phyloP scores from a whole-genome alignment of 2,888 invertebrate genomes.

The Limnephilus auricula region DNA sequence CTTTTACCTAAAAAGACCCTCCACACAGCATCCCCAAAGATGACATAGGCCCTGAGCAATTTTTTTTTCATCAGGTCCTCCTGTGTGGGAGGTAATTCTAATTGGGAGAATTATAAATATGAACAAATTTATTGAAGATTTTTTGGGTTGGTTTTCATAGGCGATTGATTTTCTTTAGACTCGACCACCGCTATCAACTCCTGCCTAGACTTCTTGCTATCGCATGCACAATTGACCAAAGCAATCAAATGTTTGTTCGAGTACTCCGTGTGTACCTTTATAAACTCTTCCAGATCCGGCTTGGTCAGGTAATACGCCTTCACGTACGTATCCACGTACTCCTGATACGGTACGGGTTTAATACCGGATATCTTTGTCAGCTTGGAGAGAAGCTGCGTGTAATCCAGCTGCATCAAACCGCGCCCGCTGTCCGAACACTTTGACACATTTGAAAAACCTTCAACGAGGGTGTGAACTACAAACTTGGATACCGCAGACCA shows the following conservation, averaged over 20 bases:
- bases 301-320: constrained; percentile 97
- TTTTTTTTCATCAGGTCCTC: no score
- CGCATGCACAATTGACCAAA: constrained; percentile 90
- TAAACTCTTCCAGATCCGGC: constrained; percentile 91
- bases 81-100: not conserved
- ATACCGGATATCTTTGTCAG: constrained; percentile 91
- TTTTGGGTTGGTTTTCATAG: constrained; percentile 26
- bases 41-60: no score
- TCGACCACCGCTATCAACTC: constrained; percentile 86
- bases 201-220: constrained; percentile 92
- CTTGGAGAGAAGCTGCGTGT: constrained; percentile 94
- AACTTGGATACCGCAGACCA: constrained; percentile 94
- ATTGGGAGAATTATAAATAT: not conserved
- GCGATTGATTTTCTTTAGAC: constrained; percentile 72
- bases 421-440: constrained; percentile 98
- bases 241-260: constrained; percentile 91
- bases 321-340: constrained; percentile 95
- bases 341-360: constrained; percentile 91
- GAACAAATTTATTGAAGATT: not conserved
- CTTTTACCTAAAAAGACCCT: no score
- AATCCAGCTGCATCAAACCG: constrained; percentile 98
- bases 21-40: no score
- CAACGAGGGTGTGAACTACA: constrained; percentile 92
- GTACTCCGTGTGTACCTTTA: constrained; percentile 92
- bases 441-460: constrained; percentile 93